Evolutionary conservation across 1,140 invertebrate genomes (phyloP), one percentile per base, ranked within the genome.

Genomic region (Pararge aegeria): DNA sequence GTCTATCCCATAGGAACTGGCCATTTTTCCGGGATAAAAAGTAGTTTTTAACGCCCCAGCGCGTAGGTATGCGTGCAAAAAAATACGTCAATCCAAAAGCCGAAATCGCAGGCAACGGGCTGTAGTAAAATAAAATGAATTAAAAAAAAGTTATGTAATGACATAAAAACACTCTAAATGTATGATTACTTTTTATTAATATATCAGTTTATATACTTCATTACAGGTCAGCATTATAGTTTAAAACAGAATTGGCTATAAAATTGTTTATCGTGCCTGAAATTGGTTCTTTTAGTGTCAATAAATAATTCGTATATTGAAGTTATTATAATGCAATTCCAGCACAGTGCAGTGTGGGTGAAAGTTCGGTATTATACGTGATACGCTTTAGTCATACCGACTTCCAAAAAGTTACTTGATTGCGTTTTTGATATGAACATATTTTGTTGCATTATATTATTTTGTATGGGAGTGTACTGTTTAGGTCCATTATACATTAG

Each of bases 211-310:
- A 16, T 20, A 46, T 20, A 46, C 42, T 46, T 46, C 42, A 46
- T 46, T 46, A 46, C 20, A 46, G 18, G 42, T 46, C 42, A 1
- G 4, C 42, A 46, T 46, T 46, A 46, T 46, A 46, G 42, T 46
- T 46, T 46, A 46, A 46, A 46, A 46, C 42, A 21, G 12, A 46
- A 46, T 46, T 46, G 42, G 42, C 42, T 20, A 46, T 46, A 46
- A 46, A 46, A 46, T 21, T 46, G 42, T 46, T 46, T 46, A 46
- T 46, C 18, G 18, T 10, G 7, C 20, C 16, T 46, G 15, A 46
- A 46, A 46, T 46, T 46, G 42, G 42, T 46, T 46, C 5, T 46
- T 46, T 46, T 46, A 46, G 42, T 46, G 42, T 46, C 42, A 46
- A 46, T 46, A 46, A 46, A 46, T 46, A 46, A 46, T 46, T 46